Conservation (phyloP, 2,888 invertebrate genomes). For the Erpobdella octoculata region DNA sequence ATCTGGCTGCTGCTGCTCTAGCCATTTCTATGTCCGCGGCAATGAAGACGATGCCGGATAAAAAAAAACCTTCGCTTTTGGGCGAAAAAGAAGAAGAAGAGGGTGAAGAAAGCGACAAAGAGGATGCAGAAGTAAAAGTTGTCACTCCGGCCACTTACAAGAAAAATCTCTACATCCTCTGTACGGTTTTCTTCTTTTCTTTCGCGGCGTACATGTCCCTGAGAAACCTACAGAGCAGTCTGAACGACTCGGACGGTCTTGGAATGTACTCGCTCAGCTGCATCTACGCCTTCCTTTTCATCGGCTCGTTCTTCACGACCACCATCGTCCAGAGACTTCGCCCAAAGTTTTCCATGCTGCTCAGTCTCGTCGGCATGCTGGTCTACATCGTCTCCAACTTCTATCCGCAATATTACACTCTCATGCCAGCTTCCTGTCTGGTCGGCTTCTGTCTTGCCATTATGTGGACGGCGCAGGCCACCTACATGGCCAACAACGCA, state of each 20-base stretch:
- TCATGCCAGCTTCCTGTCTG: conserved; percentile 42
- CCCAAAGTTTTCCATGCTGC: conserved; percentile 40
- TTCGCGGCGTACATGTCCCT: conserved; percentile 43
- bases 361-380: conserved; percentile 39
- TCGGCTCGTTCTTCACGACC: conserved; percentile 45
- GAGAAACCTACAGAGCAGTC: conserved; percentile 49
- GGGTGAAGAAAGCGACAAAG: not conserved
- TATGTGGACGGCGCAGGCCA: conserved; percentile 46
- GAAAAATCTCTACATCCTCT: conserved; percentile 43
- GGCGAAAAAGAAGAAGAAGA: not conserved
- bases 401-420: conserved; percentile 41
- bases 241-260: conserved; percentile 44
- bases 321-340: conserved; percentile 42
- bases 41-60: not conserved
- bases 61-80: not conserved
- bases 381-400: conserved; percentile 43
- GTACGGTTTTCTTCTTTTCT: conserved; percentile 40
- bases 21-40: conserved; percentile 11
- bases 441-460: conserved; percentile 43
- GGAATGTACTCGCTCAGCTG: conserved; percentile 44
- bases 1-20: conserved; percentile 36
- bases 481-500: conserved; percentile 45
- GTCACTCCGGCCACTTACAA: conserved; percentile 35
- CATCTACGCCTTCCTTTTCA: conserved; percentile 40
- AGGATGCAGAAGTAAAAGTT: not conserved